These are phyloP conservation scores for Nerophis lumbriciformis DNA, from an alignment of 2,113 vertebrate genomes.

Conservation along the genomic window DNA sequence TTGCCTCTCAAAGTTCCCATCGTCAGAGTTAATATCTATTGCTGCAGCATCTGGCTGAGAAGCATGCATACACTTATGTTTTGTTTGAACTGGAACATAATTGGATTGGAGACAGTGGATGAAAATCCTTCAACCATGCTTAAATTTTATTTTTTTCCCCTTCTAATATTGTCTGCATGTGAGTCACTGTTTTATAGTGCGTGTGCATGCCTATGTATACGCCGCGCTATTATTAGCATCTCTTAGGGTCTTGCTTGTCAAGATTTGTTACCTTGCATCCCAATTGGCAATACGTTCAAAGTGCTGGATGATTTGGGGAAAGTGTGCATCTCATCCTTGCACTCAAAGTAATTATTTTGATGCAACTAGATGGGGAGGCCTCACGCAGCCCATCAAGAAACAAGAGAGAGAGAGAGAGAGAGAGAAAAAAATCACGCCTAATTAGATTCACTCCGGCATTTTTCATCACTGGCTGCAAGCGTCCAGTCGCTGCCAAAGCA, in stretches of 20 bases:
- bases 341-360: constrained; percentile 44
- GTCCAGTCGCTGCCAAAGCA: constrained; percentile 47
- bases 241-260: constrained; percentile 52
- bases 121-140: constrained; percentile 68
- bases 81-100: constrained; percentile 69
- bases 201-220: constrained; percentile 27
- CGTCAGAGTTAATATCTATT: constrained; percentile 70
- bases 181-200: constrained; percentile 5
- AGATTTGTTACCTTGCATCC: constrained; percentile 49
- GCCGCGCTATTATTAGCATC: constrained; percentile 59
- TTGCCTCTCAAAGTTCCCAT: constrained; percentile 70
- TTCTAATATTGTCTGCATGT: constrained; percentile 15
- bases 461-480: constrained; percentile 60
- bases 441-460: constrained; percentile 69
- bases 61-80: constrained; percentile 60
- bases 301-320: constrained; percentile 45
- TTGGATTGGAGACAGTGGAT: constrained; percentile 67
- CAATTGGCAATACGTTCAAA: constrained; percentile 44
- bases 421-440: constrained; percentile 59
- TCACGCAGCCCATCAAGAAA: constrained; percentile 53
- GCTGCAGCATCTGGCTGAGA: constrained; percentile 60
- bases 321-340: constrained; percentile 47
- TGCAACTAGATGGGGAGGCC: constrained; percentile 40
- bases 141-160: constrained; percentile 41
- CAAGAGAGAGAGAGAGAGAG: background rate